These are phyloP conservation scores for Lamellibrachia columna DNA, from an alignment of 2,888 invertebrate genomes.

Conservation along the genomic window DNA sequence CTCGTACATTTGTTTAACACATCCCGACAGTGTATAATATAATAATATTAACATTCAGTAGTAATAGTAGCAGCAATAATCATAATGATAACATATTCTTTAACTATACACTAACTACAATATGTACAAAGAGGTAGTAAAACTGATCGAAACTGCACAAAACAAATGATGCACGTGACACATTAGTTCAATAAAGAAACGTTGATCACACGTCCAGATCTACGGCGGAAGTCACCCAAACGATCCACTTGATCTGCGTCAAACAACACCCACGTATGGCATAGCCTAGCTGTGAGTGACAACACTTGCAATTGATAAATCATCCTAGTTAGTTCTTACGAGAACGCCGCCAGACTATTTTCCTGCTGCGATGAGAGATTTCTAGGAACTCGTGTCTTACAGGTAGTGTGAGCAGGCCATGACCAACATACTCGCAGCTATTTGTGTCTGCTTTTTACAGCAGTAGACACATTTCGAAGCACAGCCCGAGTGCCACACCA, in stretches of 20 bases:
- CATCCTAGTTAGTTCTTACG: neutral
- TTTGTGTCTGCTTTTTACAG: neutral
- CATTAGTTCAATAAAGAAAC: neutral
- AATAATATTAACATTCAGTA: slow-evolving; percentile 16
- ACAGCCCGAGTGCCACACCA: neutral
- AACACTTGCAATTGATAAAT: neutral
- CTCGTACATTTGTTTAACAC: neutral
- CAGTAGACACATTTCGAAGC: neutral
- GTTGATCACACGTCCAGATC: neutral
- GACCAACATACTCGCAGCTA: neutral
- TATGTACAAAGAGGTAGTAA: neutral
- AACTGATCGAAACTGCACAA: slow-evolving; percentile 16
- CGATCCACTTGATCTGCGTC: neutral
- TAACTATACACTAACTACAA: slow-evolving; percentile 11
- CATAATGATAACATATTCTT: slow-evolving; percentile 11
- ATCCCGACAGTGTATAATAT: slow-evolving; percentile 8
- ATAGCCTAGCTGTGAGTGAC: neutral
- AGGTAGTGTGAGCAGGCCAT: neutral
- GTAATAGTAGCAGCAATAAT: neutral
- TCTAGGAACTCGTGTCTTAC: neutral
- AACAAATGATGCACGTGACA: neutral
- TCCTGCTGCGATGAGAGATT: neutral
- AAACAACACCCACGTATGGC: neutral
- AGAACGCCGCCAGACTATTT: neutral
- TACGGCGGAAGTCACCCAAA: neutral